A percentile compares a stretch with the other conserved stretches of the same genome.
Conservation (phyloP, 2,113 vertebrate species). For the Peucedramus taeniatus region DNA sequence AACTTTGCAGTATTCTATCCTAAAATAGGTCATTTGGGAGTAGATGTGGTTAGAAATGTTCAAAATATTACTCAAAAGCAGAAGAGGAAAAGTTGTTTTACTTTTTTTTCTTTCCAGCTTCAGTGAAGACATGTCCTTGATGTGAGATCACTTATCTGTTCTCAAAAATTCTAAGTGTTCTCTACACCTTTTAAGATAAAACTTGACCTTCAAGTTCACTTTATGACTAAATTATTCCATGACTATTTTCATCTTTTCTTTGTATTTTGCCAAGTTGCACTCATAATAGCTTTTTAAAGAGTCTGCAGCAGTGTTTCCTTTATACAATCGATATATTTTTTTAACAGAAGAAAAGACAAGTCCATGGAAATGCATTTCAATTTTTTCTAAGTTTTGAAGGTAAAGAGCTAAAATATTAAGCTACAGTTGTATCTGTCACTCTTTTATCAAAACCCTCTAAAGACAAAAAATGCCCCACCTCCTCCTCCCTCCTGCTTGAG, state of each 20-base stretch:
- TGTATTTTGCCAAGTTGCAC: not conserved
- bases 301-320: not conserved
- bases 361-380: not conserved
- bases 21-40: not conserved
- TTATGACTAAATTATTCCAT: conserved; percentile 30
- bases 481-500: not conserved
- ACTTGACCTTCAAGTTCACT: conserved; percentile 31
- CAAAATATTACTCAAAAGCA: conserved; percentile 33
- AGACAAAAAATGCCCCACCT: not conserved
- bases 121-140: not conserved
- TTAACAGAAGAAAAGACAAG: not conserved
- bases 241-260: not conserved
- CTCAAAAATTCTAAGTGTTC: not conserved
- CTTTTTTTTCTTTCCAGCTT: not conserved
- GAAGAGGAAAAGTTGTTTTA: not conserved
- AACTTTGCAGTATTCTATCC: not conserved
- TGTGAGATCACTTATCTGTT: conserved; percentile 4
- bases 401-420: not conserved
- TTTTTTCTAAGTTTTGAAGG: not conserved
- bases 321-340: not conserved
- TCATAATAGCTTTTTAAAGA: not conserved
- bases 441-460: not conserved
- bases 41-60: not conserved
- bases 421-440: not conserved
- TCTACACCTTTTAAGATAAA: conserved; percentile 18